These are phyloP conservation scores for Aphidius colemani DNA, from an alignment of 2,888 invertebrate species.

Conservation along the genomic window DNA sequence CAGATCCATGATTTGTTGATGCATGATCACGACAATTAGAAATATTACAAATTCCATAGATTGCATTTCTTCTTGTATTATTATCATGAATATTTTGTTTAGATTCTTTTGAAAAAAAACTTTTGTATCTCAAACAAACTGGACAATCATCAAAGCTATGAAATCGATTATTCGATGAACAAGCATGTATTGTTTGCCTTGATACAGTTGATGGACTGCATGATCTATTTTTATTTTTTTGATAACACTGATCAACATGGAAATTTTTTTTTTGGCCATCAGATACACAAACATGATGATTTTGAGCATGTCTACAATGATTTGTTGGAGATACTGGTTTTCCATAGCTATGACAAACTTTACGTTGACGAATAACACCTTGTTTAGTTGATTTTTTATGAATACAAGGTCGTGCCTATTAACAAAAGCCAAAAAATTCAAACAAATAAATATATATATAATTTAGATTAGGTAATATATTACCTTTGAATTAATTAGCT, in stretches of 20 bases:
- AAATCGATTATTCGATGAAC: slow-evolving; percentile 3
- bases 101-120: slow-evolving; percentile 44
- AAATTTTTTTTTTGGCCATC: slow-evolving; percentile 29
- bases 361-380: slow-evolving; percentile 50
- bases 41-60: slow-evolving; percentile 21
- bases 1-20: slow-evolving; percentile 9
- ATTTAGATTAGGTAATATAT: not conserved
- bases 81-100: slow-evolving; percentile 17
- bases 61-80: slow-evolving; percentile 18
- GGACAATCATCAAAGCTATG: slow-evolving; percentile 46
- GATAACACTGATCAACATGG: slow-evolving; percentile 38
- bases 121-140: slow-evolving; percentile 51
- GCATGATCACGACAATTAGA: slow-evolving; percentile 20
- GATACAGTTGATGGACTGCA: not conserved
- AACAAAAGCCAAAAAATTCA: slow-evolving; percentile 17
- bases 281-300: slow-evolving; percentile 26
- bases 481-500: slow-evolving; percentile 57
- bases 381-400: slow-evolving; percentile 43
- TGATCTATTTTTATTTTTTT: slow-evolving; percentile 22
- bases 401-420: slow-evolving; percentile 43
- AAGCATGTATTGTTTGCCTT: not conserved
- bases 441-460: slow-evolving; percentile 11
- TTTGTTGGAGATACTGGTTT: slow-evolving; percentile 36
- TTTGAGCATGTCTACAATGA: slow-evolving; percentile 25
- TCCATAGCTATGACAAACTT: slow-evolving; percentile 52